These are phyloP conservation scores for Plecotus auritus DNA, from an alignment of 2,113 vertebrate genomes.

Conservation along the genomic window DNA sequence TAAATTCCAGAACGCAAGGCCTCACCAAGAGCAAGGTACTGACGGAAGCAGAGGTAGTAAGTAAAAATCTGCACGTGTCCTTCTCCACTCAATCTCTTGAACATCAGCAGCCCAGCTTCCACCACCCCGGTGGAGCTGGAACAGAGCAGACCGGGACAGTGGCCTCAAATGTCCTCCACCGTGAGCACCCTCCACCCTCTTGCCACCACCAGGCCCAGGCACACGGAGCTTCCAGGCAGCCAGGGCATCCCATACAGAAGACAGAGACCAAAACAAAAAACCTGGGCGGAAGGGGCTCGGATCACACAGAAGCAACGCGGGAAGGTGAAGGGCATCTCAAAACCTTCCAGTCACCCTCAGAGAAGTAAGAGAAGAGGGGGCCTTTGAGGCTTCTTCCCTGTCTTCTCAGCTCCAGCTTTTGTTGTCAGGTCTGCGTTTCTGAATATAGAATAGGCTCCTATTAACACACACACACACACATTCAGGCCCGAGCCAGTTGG, in stretches of 20 bases:
- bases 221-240: background rate
- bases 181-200: background rate
- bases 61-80: background rate
- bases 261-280: background rate
- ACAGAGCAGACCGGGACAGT: background rate
- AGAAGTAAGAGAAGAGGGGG: background rate
- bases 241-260: background rate
- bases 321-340: background rate
- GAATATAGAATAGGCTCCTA: background rate
- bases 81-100: background rate
- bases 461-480: background rate
- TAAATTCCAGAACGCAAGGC: background rate
- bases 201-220: background rate
- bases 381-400: no score
- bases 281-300: background rate
- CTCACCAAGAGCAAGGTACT: background rate
- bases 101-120: background rate
- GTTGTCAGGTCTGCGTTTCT: background rate
- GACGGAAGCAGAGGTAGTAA: background rate
- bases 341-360: background rate
- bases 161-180: background rate
- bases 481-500: no score
- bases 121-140: background rate
- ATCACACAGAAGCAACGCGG: background rate
- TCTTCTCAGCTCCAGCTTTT: no score